Evolutionary conservation across 2,888 invertebrate species (phyloP).

Genomic region (Brenthis daphne): DNA sequence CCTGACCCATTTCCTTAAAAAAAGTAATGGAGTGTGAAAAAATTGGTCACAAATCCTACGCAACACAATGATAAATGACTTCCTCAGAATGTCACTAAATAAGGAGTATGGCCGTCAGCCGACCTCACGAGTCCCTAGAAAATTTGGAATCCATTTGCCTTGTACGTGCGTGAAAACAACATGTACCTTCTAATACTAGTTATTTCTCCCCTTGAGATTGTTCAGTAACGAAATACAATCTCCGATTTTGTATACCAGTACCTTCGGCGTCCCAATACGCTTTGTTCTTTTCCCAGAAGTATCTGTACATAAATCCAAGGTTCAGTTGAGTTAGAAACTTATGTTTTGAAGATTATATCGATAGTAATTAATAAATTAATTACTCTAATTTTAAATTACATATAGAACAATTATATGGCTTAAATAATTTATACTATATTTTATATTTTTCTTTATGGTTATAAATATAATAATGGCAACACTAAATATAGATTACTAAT

Average conservation of each 20-base stretch:
- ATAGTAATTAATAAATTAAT: too few relatives aligned
- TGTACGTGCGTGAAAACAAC: constrained; percentile 70
- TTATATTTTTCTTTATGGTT: too few relatives aligned
- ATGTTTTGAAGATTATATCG: too few relatives aligned
- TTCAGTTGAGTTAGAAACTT: background rate
- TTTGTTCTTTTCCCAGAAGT: constrained; percentile 2
- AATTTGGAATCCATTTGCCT: constrained; percentile 64
- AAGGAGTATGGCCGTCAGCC: constrained; percentile 49
- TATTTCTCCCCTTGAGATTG: constrained; percentile 28
- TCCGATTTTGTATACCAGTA: background rate
- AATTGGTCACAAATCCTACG: constrained; percentile 31
- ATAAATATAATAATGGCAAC: too few relatives aligned
- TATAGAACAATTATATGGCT: too few relatives aligned
- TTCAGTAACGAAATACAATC: constrained; percentile 15
- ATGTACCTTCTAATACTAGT: constrained; percentile 39
- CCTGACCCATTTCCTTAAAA: background rate
- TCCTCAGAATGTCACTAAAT: constrained; percentile 46
- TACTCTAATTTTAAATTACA: too few relatives aligned
- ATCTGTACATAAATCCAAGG: background rate
- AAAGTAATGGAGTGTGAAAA: constrained; percentile 25
- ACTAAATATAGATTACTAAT: too few relatives aligned
- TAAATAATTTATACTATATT: too few relatives aligned
- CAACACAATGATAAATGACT: constrained; percentile 56
- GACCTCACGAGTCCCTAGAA: constrained; percentile 68
- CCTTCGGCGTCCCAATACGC: constrained; percentile 1